Evolutionary conservation across 2,797 vertebrate genomes (phyloP), one percentile per base, ranked within the genome.

Genomic region (Cyprinodon diabolis): DNA sequence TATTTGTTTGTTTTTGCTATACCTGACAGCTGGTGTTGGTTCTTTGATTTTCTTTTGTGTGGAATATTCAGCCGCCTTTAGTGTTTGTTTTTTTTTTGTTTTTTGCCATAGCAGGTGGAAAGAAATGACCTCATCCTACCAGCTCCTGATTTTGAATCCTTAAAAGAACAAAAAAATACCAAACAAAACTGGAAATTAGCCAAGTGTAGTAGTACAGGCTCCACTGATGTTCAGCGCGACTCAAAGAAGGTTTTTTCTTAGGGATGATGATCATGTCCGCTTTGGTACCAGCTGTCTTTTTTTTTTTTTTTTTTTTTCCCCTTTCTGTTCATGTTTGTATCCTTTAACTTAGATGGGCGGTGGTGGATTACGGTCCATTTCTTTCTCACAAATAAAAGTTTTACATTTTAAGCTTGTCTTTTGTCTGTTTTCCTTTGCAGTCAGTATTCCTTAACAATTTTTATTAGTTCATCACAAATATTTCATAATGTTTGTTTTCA

Each of bases 101-200:
- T 77, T 87, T 95, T 93, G 92, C 93, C 91, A 85, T 90, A 91
- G 92, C 87, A 90, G 88, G 87, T 88, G 81, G 4, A 66, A 37
- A 73, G 23, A 63, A 91, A 91, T n/a, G 6, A 75, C 90, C 67
- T 76, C 86, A 86, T 87, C 78, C 83, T 90, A 86, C 76, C 80
- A 79, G 88, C 87, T 82, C 43, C 60, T 85, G 19, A 79, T 85
- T 86, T 88, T 81, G 85, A 88, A 77, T 79, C 68, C 56, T 69
- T 84, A 81, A 65, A 62, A 80, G 83, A 35, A 76, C 17, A 65
- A 54, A 45, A 30, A 51, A 82, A 82, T 21, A 76, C 30, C 30
- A 30, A 30, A 30, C 30, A 30, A 30, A 30, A 30, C 30, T 30
- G 30, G 30, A 30, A 30, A 76, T 71, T 75, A 62, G 73, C 60